A percentile compares a stretch with the other conserved stretches of the same genome.
phyloP scores from a whole-genome alignment of 1,140 invertebrate genomes.

The Drosophila pseudoobscura region DNA sequence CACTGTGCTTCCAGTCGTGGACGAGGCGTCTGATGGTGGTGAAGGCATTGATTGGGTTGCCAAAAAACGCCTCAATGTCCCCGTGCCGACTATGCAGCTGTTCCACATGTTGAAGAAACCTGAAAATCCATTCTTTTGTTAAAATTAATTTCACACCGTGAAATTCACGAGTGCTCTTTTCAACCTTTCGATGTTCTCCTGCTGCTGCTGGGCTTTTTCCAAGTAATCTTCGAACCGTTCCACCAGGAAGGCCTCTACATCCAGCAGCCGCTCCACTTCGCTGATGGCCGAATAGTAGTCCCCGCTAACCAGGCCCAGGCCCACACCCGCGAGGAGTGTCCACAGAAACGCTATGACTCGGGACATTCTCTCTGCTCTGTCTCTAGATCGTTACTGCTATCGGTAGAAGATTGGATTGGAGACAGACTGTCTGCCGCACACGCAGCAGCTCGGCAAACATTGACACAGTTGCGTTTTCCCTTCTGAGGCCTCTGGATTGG shows the following conservation, averaged over 20 bases:
- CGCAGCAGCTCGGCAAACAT: constrained; percentile 46
- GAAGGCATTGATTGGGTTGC: constrained; percentile 66
- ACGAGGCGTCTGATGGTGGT: constrained; percentile 94
- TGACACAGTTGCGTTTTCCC: constrained; percentile 44
- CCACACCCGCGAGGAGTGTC: neutral
- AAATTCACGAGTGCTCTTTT: neutral
- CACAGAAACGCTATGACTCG: neutral
- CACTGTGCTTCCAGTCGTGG: constrained; percentile 92
- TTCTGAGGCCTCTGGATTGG: constrained; percentile 7
- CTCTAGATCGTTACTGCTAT: constrained; percentile 32
- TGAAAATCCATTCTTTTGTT: neutral
- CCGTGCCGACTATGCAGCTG: constrained; percentile 18
- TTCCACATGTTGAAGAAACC: constrained; percentile 46
- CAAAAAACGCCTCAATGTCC: constrained; percentile 37
- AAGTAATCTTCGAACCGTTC: constrained; percentile 51
- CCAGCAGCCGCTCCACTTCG: constrained; percentile 29
- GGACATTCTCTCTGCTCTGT: constrained; percentile 43
- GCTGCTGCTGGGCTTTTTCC: constrained; percentile 20
- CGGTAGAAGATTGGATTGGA: neutral
- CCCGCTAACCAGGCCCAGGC: neutral
- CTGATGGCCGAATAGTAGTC: constrained; percentile 48
- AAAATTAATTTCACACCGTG: neutral
- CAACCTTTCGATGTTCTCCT: constrained; percentile 42
- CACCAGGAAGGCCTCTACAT: constrained; percentile 39
- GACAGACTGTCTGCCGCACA: neutral